phyloP scores from a whole-genome alignment of 2,888 invertebrate species.

The Acrobasis suavella region DNA sequence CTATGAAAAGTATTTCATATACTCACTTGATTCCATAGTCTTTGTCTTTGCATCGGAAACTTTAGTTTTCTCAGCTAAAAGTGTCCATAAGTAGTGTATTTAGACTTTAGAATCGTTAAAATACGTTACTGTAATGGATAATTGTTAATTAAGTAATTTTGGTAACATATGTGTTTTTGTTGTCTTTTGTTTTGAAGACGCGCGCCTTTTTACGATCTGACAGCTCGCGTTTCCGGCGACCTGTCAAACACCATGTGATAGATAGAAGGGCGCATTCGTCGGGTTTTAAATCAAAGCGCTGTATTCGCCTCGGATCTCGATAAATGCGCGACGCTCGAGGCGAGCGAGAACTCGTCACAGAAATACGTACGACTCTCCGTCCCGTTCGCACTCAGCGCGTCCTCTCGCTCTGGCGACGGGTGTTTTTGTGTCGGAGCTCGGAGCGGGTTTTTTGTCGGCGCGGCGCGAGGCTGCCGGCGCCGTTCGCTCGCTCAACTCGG shows the following conservation, averaged over 20 bases:
- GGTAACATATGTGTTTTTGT: slow-evolving; percentile 24
- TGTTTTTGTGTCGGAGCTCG: slow-evolving; percentile 73
- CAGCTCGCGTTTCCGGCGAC: slow-evolving; percentile 76
- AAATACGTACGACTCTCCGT: slow-evolving; percentile 69
- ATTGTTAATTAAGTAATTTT: slow-evolving; percentile 17
- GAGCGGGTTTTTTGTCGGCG: slow-evolving; percentile 79
- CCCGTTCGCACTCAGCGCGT: slow-evolving; percentile 53
- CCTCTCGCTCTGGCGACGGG: slow-evolving; percentile 67
- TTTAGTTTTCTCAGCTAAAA: background rate
- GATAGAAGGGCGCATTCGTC: slow-evolving; percentile 80
- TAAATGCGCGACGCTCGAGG: slow-evolving; percentile 74
- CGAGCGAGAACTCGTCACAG: slow-evolving; percentile 76
- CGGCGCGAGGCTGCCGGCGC: slow-evolving; percentile 66
- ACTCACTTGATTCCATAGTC: background rate
- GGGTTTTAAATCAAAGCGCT: slow-evolving; percentile 80
- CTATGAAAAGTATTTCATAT: too few relatives aligned
- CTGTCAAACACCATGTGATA: slow-evolving; percentile 83
- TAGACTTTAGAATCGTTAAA: background rate
- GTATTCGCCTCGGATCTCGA: slow-evolving; percentile 71
- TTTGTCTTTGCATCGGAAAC: background rate
- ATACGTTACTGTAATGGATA: background rate
- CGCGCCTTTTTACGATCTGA: slow-evolving; percentile 79
- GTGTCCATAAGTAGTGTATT: background rate
- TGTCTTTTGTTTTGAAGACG: slow-evolving; percentile 35
- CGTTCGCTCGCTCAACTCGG: slow-evolving; percentile 62